Percentiles rank a stretch among this genome's conserved stretches.
Conservation (phyloP, 2,113 vertebrate genomes). For the Centropus unirufus region DNA sequence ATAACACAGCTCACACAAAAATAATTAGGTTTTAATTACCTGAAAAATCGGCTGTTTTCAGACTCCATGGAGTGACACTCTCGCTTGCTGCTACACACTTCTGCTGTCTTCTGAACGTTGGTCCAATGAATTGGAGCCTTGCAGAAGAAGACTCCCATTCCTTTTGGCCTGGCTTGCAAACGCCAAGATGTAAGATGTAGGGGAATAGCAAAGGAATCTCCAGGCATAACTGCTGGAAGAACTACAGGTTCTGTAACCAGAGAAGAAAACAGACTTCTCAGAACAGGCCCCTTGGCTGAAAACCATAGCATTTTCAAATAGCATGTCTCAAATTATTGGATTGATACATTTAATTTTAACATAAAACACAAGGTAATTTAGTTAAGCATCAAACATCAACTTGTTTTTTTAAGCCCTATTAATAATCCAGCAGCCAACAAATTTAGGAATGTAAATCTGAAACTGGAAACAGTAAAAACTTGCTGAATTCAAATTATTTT, state of each 20-base stretch:
- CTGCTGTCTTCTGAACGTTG: conserved; percentile 86
- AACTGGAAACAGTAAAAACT: background rate
- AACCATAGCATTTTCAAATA: rapidly evolving
- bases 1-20: background rate
- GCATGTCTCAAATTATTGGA: background rate
- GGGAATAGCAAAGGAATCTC: conserved; percentile 89
- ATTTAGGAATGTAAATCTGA: background rate
- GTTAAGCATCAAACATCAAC: background rate
- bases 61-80: conserved; percentile 93
- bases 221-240: conserved; percentile 91
- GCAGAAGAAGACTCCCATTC: conserved; percentile 93
- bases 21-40: conserved; percentile 67
- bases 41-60: conserved; percentile 90
- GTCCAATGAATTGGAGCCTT: conserved; percentile 97
- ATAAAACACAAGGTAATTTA: background rate
- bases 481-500: background rate
- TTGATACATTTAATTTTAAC: rapidly evolving
- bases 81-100: conserved; percentile 90
- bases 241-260: conserved; percentile 89
- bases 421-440: background rate
- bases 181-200: conserved; percentile 96
- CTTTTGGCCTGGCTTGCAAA: conserved; percentile 93
- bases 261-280: background rate
- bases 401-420: background rate
- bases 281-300: background rate